Conservation (phyloP, 2,888 invertebrate species). For the Amiota mariae region DNA sequence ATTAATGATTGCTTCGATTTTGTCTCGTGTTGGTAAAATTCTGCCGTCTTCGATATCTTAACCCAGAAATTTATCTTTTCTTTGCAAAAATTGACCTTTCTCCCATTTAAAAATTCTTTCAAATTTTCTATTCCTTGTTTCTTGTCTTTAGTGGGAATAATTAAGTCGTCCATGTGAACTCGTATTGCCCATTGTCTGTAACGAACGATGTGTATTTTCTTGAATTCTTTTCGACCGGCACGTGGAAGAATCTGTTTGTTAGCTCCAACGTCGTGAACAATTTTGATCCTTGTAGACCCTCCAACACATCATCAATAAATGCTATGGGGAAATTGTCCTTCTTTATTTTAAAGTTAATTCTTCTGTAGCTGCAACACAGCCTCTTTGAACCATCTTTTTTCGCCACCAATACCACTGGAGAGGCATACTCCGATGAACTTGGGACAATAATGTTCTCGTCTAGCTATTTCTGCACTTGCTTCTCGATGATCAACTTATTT, state of each 20-base stretch:
- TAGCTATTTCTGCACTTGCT: no score
- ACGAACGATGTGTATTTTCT: background rate
- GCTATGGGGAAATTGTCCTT: background rate
- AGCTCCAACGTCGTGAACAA: background rate
- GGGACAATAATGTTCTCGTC: background rate
- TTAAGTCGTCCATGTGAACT: no score
- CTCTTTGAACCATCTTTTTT: conserved; percentile 17
- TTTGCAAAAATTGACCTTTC: no score
- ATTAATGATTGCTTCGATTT: background rate
- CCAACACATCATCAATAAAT: background rate
- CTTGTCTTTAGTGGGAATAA: no score
- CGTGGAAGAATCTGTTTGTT: background rate
- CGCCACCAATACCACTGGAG: background rate
- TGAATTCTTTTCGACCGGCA: background rate
- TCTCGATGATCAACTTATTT: no score
- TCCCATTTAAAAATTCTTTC: no score
- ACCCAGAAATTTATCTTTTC: no score
- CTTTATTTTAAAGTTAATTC: conserved; percentile 8
- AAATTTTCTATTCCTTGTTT: no score
- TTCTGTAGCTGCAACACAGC: conserved; percentile 1
- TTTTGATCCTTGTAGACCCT: background rate
- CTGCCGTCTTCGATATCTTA: no score
- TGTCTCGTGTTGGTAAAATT: no score
- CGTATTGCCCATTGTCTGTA: no score
- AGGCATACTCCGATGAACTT: conserved; percentile 7